Base-by-base conservation (phyloP, 2,113 vertebrate genomes). In the Dolichotis patagonum region DNA sequence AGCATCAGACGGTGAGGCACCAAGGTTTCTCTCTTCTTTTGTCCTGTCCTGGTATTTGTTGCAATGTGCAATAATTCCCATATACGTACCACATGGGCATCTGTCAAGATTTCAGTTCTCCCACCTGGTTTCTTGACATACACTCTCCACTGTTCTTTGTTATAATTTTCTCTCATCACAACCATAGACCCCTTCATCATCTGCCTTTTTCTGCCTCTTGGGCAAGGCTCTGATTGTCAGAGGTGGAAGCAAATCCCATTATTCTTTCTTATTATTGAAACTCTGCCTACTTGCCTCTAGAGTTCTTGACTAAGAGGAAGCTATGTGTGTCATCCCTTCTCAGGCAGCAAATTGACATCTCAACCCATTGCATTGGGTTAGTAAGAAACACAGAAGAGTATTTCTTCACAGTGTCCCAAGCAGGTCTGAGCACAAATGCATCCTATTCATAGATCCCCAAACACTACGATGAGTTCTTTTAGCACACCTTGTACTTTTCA, bases 31-130 rank as follows among this genome's bases (percentile, higher is more conserved):
- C 56, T 20, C 12, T 92, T 94, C 41, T 58, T 73, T 96, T 94
- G 58, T 85, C 54, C 80, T 38, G 6, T 9, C 20, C 30, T 85
- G 60, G 60, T 90, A 67, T 94, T n/a, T 71, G 35, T 49, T 67
- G 30, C 26, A 10, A 2, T 38, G 19, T 14, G 46, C 5, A 26
- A 35, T 89, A 9, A 20, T 30, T 19, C n/a, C 38, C 22, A 6
- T 38, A 19, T 22, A 38, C n/a, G 11, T 1, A 43, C 35, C 24
- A 38, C 46, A 16, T 0, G 73, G 82, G 5, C 88, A 86, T 95
- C 90, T 96, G 82, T 17, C 90, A 82, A 83, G 54, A 26, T 88
- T 91, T 92, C 52, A 86, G 30, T 88, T 67, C 82, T 88, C 63
- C 78, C 63, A 43, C 63, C 4, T 73, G 88, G 10, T 91, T 91